Conservation (phyloP, 2,888 invertebrate genomes). For the Heliconius ismenius region DNA sequence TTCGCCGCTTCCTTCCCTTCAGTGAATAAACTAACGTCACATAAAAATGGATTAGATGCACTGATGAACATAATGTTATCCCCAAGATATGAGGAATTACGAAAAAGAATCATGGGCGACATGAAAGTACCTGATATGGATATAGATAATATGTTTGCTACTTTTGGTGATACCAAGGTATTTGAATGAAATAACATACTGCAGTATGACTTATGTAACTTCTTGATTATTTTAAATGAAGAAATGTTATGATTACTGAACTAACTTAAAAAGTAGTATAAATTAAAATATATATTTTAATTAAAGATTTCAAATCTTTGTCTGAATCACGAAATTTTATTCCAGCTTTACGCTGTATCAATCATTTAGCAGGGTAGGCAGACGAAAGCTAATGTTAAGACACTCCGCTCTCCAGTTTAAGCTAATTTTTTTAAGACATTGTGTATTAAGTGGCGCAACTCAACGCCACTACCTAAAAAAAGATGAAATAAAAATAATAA, state of each 20-base stretch:
- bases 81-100: slow-evolving; percentile 55
- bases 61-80: slow-evolving; percentile 54
- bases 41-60: slow-evolving; percentile 59
- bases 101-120: slow-evolving; percentile 52
- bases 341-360: not conserved
- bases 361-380: not conserved
- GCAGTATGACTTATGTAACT: too few species aligned
- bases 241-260: too few species aligned
- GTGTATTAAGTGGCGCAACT: too few species aligned
- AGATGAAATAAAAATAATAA: too few species aligned
- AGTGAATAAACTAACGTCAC: slow-evolving; percentile 56
- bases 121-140: slow-evolving; percentile 53
- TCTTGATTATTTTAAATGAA: not conserved
- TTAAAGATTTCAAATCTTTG: too few species aligned
- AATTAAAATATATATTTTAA: too few species aligned
- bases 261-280: too few species aligned
- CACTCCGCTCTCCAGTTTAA: too few species aligned
- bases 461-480: too few species aligned
- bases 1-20: slow-evolving; percentile 65
- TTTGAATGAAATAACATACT: not conserved
- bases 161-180: slow-evolving; percentile 57
- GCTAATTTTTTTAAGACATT: too few species aligned
- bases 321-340: not conserved
- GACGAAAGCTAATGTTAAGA: too few species aligned
- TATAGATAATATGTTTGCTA: slow-evolving; percentile 58